phyloP scores from a whole-genome alignment of 2,797 vertebrate species.

The Vipera latastei region DNA sequence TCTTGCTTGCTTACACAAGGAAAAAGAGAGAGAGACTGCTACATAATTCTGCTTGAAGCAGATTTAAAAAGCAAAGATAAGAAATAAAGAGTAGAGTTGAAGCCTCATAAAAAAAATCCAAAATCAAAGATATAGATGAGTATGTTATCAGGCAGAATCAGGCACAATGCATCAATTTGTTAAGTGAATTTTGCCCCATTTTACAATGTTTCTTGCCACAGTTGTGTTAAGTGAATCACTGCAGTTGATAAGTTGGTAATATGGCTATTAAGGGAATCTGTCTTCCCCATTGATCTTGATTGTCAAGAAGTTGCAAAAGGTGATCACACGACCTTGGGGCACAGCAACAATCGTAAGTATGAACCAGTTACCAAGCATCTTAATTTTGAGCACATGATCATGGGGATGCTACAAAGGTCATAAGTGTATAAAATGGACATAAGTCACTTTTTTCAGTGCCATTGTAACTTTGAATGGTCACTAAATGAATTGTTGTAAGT shows the following conservation, averaged over 20 bases:
- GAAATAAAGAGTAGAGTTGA: background rate
- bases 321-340: background rate
- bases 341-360: background rate
- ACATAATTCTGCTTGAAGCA: background rate
- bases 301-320: background rate
- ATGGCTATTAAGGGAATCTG: background rate
- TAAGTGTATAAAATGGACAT: background rate
- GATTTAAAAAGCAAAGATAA: constrained; percentile 8
- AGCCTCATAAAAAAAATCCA: constrained; percentile 1
- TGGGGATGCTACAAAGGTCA: background rate
- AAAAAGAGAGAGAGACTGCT: background rate
- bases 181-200: too few species aligned
- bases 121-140: too few species aligned
- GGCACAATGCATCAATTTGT: too few species aligned
- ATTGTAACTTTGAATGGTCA: background rate
- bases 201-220: too few species aligned
- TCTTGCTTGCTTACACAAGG: background rate
- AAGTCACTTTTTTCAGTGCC: background rate
- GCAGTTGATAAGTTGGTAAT: too few species aligned
- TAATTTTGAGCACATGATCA: background rate
- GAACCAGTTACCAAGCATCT: background rate
- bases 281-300: background rate
- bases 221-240: too few species aligned
- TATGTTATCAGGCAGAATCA: too few species aligned
- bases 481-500: background rate